These are phyloP conservation scores for Colletes gigas DNA, from an alignment of 1,140 invertebrate genomes.

Conservation along the genomic window DNA sequence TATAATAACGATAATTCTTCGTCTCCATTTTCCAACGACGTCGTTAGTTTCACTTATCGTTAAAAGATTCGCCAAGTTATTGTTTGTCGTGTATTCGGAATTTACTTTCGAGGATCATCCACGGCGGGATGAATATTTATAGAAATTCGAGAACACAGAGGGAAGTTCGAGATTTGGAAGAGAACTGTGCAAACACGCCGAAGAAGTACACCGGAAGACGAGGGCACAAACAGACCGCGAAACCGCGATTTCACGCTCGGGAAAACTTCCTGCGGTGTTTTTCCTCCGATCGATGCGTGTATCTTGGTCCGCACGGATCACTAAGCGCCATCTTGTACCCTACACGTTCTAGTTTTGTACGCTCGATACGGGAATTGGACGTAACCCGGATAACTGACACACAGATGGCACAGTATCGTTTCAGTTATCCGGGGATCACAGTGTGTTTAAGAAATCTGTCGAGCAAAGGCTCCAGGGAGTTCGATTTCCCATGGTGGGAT, in stretches of 20 bases:
- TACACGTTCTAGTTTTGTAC: not conserved
- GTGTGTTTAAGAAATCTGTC: no score
- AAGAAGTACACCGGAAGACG: not conserved
- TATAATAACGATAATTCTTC: no score
- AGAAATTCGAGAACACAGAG: not conserved
- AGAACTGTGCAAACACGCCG: conserved; percentile 1
- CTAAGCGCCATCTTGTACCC: not conserved
- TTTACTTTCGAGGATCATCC: not conserved
- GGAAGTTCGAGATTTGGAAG: conserved; percentile 1
- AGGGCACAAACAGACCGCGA: conserved; percentile 2
- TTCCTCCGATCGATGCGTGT: not conserved
- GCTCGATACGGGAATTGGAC: not conserved
- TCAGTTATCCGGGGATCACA: no score
- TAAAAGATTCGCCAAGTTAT: no score
- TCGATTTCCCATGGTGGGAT: not conserved
- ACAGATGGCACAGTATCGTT: no score
- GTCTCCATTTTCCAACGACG: no score
- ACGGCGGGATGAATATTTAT: conserved; percentile 28
- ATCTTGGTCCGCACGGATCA: not conserved
- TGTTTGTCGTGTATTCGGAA: not conserved
- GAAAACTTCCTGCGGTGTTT: conserved; percentile 3
- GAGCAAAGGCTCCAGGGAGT: no score
- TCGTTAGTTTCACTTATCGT: no score
- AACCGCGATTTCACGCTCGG: conserved; percentile 18
- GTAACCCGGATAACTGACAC: no score